A percentile compares a stretch with the other conserved stretches of the same genome.
These are phyloP conservation scores for Apamea sordens DNA, from an alignment of 2,888 invertebrate species.

Conservation along the genomic window DNA sequence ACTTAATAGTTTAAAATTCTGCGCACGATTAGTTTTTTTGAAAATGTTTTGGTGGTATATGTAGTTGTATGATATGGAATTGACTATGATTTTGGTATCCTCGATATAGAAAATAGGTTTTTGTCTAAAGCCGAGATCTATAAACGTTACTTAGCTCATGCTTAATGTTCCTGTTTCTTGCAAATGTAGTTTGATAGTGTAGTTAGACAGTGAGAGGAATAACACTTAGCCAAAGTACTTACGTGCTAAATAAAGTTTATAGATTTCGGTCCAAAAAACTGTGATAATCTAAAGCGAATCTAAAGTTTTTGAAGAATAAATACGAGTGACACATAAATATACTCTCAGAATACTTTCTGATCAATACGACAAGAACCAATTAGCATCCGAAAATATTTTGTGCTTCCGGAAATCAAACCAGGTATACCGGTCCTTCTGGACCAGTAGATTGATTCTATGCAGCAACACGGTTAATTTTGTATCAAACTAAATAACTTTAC, in stretches of 20 bases:
- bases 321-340: not conserved
- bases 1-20: slow-evolving; percentile 54
- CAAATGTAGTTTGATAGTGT: not conserved
- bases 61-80: not conserved
- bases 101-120: not conserved
- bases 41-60: slow-evolving; percentile 5
- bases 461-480: not conserved
- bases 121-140: not conserved
- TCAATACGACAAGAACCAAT: slow-evolving; percentile 17
- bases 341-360: slow-evolving; percentile 11
- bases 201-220: no score
- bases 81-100: not conserved
- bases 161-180: not conserved
- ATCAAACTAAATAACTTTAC: not conserved
- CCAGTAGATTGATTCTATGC: not conserved
- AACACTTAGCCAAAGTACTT: not conserved
- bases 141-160: not conserved
- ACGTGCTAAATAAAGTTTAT: no score
- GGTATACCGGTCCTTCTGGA: slow-evolving; percentile 28
- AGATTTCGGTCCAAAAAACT: not conserved
- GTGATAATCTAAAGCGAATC: not conserved
- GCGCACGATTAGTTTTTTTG: slow-evolving; percentile 44
- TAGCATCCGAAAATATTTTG: slow-evolving; percentile 12
- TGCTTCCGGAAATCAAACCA: slow-evolving; percentile 27
- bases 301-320: not conserved